Percentiles rank a stretch among this genome's conserved stretches.
phyloP scores from a whole-genome alignment of 2,797 vertebrate species.

The Brachyrhaphis roseni region DNA sequence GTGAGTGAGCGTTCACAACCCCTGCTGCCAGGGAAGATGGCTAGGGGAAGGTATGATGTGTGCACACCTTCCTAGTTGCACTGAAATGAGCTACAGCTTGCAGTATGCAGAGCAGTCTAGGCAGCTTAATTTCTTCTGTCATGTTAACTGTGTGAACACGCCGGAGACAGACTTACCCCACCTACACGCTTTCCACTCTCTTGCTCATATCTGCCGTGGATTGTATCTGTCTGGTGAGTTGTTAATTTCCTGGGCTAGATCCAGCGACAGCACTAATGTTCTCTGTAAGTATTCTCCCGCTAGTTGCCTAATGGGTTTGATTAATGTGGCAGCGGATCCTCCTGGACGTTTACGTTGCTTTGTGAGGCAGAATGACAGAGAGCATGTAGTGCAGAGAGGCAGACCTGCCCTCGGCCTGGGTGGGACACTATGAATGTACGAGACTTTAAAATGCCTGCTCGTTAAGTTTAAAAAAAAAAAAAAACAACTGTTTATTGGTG shows the following conservation, averaged over 20 bases:
- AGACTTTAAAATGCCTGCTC: slow-evolving; percentile 19
- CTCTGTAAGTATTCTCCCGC: slow-evolving; percentile 77
- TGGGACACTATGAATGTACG: background rate
- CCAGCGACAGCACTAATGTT: slow-evolving; percentile 78
- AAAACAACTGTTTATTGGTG: slow-evolving; percentile 59
- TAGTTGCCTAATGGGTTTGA: slow-evolving; percentile 81
- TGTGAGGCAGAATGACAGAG: slow-evolving; percentile 74
- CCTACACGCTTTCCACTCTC: slow-evolving; percentile 69
- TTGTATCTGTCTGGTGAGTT: slow-evolving; percentile 78
- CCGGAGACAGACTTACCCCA: slow-evolving; percentile 63
- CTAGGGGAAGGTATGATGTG: slow-evolving; percentile 28
- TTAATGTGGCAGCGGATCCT: slow-evolving; percentile 77
- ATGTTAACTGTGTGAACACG: slow-evolving; percentile 60
- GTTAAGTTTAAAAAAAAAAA: slow-evolving; percentile 28
- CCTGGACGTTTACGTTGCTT: slow-evolving; percentile 79
- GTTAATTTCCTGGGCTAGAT: slow-evolving; percentile 81
- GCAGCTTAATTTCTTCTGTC: slow-evolving; percentile 78
- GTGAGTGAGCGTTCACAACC: slow-evolving; percentile 20
- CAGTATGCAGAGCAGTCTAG: slow-evolving; percentile 45
- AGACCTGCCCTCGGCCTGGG: slow-evolving; percentile 24
- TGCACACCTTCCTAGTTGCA: slow-evolving; percentile 15
- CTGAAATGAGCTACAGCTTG: slow-evolving; percentile 38
- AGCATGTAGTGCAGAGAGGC: slow-evolving; percentile 61
- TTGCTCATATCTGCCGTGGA: slow-evolving; percentile 76
- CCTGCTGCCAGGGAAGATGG: slow-evolving; percentile 4